phyloP scores from a whole-genome alignment of 2,888 invertebrate genomes.

The Drosophila mettleri region DNA sequence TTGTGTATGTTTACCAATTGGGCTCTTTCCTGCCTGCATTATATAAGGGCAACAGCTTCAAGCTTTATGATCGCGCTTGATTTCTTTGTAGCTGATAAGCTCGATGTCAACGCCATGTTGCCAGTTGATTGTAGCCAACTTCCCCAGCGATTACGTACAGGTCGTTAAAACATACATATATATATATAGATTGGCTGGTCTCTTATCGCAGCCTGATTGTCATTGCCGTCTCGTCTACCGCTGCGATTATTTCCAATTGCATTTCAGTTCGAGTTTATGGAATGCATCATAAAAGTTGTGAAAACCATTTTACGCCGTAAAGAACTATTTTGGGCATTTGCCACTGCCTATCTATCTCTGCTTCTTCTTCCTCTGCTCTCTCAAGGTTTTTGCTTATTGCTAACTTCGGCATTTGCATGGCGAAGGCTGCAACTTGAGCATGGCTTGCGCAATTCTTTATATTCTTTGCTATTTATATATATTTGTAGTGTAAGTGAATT shows the following conservation, averaged over 20 bases:
- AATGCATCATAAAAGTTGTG: conserved; percentile 22
- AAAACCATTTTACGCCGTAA: background rate
- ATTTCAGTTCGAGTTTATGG: background rate
- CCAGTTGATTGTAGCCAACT: conserved; percentile 47
- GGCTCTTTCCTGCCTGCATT: background rate
- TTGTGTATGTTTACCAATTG: background rate
- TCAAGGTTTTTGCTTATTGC: background rate
- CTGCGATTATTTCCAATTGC: conserved; percentile 12
- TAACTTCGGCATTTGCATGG: conserved; percentile 18
- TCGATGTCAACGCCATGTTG: conserved; percentile 44
- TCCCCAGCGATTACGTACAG: conserved; percentile 38
- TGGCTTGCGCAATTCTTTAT: conserved; percentile 4
- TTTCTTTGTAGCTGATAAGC: conserved; percentile 43
- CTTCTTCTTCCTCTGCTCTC: background rate
- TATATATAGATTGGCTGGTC: conserved; percentile 19
- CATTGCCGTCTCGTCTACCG: background rate
- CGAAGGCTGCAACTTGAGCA: conserved; percentile 1
- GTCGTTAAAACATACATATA: conserved; percentile 6
- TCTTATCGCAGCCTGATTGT: conserved; percentile 37
- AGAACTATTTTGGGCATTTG: background rate
- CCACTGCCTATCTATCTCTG: background rate
- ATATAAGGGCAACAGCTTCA: conserved; percentile 42
- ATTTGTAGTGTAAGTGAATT: conserved; percentile 59
- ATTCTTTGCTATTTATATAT: conserved; percentile 34
- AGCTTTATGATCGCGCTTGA: conserved; percentile 24